phyloP scores from a whole-genome alignment of 1,140 invertebrate genomes.

The Monomorium pharaonis region DNA sequence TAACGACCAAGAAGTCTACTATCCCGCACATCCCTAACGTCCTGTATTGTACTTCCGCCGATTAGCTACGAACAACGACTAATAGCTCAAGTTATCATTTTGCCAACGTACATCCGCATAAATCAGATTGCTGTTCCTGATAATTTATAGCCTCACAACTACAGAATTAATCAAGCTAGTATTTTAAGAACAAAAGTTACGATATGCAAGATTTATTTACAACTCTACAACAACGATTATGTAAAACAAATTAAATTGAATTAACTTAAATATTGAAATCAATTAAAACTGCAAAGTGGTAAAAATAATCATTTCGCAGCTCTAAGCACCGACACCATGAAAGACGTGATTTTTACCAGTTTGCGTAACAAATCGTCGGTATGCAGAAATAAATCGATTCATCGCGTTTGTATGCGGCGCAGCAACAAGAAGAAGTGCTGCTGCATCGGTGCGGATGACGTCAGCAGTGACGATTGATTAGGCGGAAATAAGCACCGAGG shows the following conservation, averaged over 20 bases:
- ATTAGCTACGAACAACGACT: slow-evolving; percentile 43
- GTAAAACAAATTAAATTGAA: neutral
- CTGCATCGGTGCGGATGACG: slow-evolving; percentile 40
- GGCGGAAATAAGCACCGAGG: slow-evolving; percentile 65
- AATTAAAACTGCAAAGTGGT: neutral
- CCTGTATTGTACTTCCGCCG: slow-evolving; percentile 46
- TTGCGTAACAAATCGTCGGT: slow-evolving; percentile 33
- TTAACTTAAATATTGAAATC: neutral
- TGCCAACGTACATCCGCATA: slow-evolving; percentile 6
- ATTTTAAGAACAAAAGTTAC: neutral
- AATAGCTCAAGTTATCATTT: slow-evolving; percentile 36
- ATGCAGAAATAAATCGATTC: slow-evolving; percentile 56
- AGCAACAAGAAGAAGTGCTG: slow-evolving; percentile 23
- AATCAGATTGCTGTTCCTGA: slow-evolving; percentile 5
- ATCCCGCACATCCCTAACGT: slow-evolving; percentile 49
- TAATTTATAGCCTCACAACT: neutral
- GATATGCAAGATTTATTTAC: neutral
- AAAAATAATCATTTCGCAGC: slow-evolving; percentile 2
- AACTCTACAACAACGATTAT: neutral
- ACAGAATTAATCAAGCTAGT: neutral
- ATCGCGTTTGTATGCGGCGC: slow-evolving; percentile 31
- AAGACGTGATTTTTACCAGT: slow-evolving; percentile 1
- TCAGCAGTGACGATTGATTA: slow-evolving; percentile 67
- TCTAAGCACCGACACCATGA: neutral
- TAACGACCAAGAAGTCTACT: slow-evolving; percentile 46